Conservation (phyloP, 2,888 invertebrate species). For the Ctena decussata region DNA sequence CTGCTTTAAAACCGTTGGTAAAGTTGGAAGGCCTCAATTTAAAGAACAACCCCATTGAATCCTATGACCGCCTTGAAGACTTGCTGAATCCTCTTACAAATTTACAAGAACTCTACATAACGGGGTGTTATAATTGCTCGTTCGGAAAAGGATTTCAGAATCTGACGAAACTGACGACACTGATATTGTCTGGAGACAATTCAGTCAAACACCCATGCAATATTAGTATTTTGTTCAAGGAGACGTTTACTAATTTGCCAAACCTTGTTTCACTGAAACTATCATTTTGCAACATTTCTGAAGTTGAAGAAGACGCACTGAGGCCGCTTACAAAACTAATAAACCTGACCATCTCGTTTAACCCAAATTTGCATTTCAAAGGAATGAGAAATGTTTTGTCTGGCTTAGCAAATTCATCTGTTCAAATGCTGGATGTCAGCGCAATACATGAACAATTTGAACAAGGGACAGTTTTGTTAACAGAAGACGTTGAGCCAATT, state of each 20-base stretch:
- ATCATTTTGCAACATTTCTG: slow-evolving; percentile 28
- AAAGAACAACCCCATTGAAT: slow-evolving; percentile 7
- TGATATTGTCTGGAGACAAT: slow-evolving; percentile 20
- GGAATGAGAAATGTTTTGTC: slow-evolving; percentile 47
- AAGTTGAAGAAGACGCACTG: slow-evolving; percentile 25
- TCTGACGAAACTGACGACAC: slow-evolving; percentile 3
- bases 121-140: slow-evolving; percentile 4
- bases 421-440: slow-evolving; percentile 25
- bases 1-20: slow-evolving; percentile 21
- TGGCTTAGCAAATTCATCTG: slow-evolving; percentile 29
- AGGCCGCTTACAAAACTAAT: slow-evolving; percentile 17
- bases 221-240: neutral
- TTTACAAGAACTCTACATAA: neutral
- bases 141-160: slow-evolving; percentile 29
- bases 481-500: slow-evolving; percentile 21
- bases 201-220: neutral
- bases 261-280: slow-evolving; percentile 19
- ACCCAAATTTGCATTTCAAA: slow-evolving; percentile 34
- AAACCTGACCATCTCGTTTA: slow-evolving; percentile 46
- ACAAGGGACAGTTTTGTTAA: slow-evolving; percentile 20
- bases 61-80: slow-evolving; percentile 14
- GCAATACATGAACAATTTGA: slow-evolving; percentile 35
- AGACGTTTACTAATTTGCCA: slow-evolving; percentile 30
- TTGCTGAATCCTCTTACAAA: neutral
- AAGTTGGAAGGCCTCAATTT: slow-evolving; percentile 15